These are phyloP conservation scores for Atherinosoma microstoma DNA, from an alignment of 2,797 vertebrate species.

Conservation along the genomic window DNA sequence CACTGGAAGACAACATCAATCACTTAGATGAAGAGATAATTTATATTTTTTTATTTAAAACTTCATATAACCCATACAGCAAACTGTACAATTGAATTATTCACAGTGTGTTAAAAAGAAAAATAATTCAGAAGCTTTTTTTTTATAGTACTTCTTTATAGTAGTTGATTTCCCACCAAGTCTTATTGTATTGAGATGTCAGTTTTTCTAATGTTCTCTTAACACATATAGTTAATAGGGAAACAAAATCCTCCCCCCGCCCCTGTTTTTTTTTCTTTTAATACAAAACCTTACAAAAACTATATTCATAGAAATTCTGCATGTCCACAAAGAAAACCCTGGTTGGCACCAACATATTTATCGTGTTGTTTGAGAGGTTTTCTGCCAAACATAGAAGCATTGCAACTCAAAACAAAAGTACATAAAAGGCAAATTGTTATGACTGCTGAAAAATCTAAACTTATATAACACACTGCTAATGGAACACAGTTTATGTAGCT, in stretches of 20 bases:
- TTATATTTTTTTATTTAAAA: conserved; percentile 94
- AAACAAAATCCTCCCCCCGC: conserved; percentile 84
- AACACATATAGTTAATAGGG: conserved; percentile 95
- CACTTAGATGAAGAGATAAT: conserved; percentile 36
- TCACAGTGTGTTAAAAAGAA: conserved; percentile 99
- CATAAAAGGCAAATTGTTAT: conserved; percentile 62
- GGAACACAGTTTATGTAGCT: conserved; percentile 76
- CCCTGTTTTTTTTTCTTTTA: conserved; percentile 71
- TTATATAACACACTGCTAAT: conserved; percentile 75
- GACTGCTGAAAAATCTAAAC: conserved; percentile 66
- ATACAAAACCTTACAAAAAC: conserved; percentile 99
- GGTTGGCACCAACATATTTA: conserved; percentile 83
- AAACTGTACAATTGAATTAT: conserved; percentile 99
- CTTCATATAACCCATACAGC: conserved; percentile 98
- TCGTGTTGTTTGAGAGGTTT: conserved; percentile 74
- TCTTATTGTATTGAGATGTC: conserved; percentile 76
- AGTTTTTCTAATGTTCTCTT: conserved; percentile 88
- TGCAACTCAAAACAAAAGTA: conserved; percentile 71
- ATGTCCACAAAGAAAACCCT: conserved; percentile 95
- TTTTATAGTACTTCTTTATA: conserved; percentile 68
- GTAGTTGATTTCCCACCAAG: conserved; percentile 65
- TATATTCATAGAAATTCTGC: conserved; percentile 99
- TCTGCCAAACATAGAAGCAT: conserved; percentile 74
- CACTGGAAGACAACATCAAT: conserved; percentile 10
- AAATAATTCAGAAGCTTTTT: conserved; percentile 89